Percentiles rank a stretch among this genome's conserved stretches.
Evolutionary conservation across 2,113 vertebrate species (phyloP).

Genomic region (Ancistrus triradiatus): DNA sequence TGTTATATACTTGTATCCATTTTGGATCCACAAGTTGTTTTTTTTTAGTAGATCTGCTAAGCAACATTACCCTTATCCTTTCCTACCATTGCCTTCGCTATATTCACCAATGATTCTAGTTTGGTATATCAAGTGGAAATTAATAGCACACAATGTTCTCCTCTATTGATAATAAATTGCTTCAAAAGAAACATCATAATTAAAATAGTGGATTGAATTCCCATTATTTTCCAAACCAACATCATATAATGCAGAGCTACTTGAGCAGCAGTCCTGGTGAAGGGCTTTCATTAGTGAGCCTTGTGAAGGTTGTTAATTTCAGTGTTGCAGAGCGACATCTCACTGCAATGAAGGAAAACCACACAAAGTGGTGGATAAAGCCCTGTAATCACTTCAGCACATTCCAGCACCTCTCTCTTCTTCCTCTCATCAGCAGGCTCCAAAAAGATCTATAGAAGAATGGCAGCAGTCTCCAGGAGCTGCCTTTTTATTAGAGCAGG

Average conservation of each 20-base stretch:
- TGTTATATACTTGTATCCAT: too few relatives aligned
- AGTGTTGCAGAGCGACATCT: constrained; percentile 13
- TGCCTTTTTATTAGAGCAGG: too few relatives aligned
- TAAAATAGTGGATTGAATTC: neutral
- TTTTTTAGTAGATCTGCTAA: too few relatives aligned
- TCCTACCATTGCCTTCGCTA: too few relatives aligned
- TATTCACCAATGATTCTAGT: too few relatives aligned
- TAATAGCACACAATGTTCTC: too few relatives aligned
- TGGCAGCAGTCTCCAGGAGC: constrained; percentile 55
- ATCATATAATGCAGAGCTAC: constrained; percentile 1
- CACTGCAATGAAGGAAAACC: constrained; percentile 34
- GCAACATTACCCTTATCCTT: too few relatives aligned
- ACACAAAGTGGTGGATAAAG: constrained; percentile 15
- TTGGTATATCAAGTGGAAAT: too few relatives aligned
- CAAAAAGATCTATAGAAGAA: constrained; percentile 25
- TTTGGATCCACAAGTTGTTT: too few relatives aligned
- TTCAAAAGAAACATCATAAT: too few relatives aligned
- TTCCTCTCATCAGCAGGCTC: constrained; percentile 24
- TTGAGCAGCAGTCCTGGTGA: constrained; percentile 13
- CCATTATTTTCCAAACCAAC: neutral
- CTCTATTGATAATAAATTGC: too few relatives aligned
- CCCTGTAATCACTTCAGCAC: constrained; percentile 39
- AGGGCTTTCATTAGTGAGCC: constrained; percentile 29
- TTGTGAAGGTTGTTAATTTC: constrained; percentile 35
- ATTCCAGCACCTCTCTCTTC: constrained; percentile 37